Evolutionary conservation across 1,140 invertebrate species (phyloP).

Genomic region (Calliopsis andreniformis): DNA sequence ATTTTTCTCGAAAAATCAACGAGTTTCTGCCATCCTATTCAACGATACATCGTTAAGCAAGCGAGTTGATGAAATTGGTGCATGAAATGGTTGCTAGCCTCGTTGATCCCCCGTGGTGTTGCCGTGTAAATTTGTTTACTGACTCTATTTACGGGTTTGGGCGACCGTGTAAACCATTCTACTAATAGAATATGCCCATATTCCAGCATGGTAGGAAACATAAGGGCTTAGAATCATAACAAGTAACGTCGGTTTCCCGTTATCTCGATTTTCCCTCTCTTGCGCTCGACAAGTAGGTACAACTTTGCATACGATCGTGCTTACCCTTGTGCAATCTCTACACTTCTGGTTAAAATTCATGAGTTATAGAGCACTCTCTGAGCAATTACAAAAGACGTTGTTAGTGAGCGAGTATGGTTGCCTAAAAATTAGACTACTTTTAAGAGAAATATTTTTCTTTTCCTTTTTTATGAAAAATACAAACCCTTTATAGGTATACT

Average conservation of each 20-base stretch:
- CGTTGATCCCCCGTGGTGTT: constrained; percentile 12
- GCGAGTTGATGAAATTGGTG: constrained; percentile 58
- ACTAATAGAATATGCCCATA: constrained; percentile 69
- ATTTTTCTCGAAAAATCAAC: too few species aligned
- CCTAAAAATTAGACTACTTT: too few species aligned
- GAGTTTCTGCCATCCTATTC: not conserved
- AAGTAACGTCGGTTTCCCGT: constrained; percentile 49
- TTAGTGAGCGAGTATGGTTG: too few species aligned
- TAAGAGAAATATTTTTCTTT: too few species aligned
- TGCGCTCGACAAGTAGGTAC: not conserved
- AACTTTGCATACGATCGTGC: constrained; percentile 16
- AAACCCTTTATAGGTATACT: too few species aligned
- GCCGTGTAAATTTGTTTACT: constrained; percentile 59
- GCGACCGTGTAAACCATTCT: constrained; percentile 61
- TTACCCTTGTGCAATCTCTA: constrained; percentile 9
- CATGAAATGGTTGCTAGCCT: constrained; percentile 26
- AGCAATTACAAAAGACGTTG: too few species aligned
- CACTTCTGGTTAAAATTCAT: not conserved
- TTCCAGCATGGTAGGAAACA: constrained; percentile 50
- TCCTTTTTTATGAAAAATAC: too few species aligned
- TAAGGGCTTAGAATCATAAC: constrained; percentile 48
- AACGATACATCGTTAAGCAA: constrained; percentile 30
- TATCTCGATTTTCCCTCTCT: constrained; percentile 58
- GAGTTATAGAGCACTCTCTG: constrained; percentile 29
- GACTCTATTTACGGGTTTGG: constrained; percentile 61